phyloP scores from a whole-genome alignment of 2,113 vertebrate species.

The Panthera leo region DNA sequence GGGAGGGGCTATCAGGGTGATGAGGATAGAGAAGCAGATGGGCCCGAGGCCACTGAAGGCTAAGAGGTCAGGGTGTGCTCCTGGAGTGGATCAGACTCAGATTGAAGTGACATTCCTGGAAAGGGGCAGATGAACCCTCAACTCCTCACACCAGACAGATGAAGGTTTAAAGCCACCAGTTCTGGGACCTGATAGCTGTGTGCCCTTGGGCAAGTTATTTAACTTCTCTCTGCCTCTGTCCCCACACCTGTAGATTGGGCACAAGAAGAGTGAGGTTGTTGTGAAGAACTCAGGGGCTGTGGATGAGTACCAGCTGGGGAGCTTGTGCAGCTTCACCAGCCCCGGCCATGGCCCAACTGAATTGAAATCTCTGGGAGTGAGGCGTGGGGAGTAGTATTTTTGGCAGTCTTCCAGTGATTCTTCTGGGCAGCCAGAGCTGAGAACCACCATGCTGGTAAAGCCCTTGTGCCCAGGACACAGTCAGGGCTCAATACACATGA shows the following conservation, averaged over 20 bases:
- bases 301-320: neutral
- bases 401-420: no score
- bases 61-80: neutral
- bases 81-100: neutral
- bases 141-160: neutral
- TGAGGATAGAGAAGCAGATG: neutral
- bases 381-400: neutral
- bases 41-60: neutral
- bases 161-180: neutral
- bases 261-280: neutral
- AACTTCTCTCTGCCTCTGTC: neutral
- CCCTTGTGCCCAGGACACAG: neutral
- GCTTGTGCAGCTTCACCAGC: neutral
- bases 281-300: neutral
- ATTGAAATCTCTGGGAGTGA: neutral
- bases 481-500: fast-evolving
- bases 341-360: neutral
- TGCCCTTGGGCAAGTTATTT: neutral
- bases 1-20: neutral
- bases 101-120: neutral
- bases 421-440: neutral
- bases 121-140: neutral
- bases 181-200: neutral
- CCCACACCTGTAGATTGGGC: neutral
- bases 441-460: neutral